Evolutionary conservation across 2,797 vertebrate genomes (phyloP).

Genomic region (Taeniopygia guttata): DNA sequence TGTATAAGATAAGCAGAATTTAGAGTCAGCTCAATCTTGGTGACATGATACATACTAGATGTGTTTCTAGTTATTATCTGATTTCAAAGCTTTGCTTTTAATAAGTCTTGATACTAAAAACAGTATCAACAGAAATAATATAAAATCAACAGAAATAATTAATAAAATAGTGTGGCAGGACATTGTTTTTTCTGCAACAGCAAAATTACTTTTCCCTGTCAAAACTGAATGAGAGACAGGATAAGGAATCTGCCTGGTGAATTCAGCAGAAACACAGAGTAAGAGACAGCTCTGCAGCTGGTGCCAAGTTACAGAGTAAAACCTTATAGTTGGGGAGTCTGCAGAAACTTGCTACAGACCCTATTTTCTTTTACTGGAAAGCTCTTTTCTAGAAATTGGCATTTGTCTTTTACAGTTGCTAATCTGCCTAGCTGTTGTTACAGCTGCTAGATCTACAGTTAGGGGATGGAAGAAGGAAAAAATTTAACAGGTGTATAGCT

Average conservation of each 20-base stretch:
- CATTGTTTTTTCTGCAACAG: neutral
- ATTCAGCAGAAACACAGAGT: neutral
- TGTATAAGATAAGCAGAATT: neutral
- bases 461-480: neutral
- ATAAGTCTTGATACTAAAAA: neutral
- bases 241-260: neutral
- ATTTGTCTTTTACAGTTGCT: conserved; percentile 18
- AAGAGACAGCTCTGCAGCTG: neutral
- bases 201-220: neutral
- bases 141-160: neutral
- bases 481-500: neutral
- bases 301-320: neutral
- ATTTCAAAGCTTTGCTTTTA: neutral
- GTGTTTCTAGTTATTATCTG: neutral
- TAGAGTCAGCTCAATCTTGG: neutral
- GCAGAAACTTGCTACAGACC: neutral
- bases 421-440: conserved; percentile 31
- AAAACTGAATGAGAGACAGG: neutral
- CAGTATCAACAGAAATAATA: neutral
- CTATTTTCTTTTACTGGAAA: neutral
- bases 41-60: fast-evolving
- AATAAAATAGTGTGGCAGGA: neutral
- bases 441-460: conserved; percentile 1
- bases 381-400: neutral
- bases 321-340: neutral